Evolutionary conservation across 2,888 invertebrate species (phyloP).

Genomic region (Aromia moschata): DNA sequence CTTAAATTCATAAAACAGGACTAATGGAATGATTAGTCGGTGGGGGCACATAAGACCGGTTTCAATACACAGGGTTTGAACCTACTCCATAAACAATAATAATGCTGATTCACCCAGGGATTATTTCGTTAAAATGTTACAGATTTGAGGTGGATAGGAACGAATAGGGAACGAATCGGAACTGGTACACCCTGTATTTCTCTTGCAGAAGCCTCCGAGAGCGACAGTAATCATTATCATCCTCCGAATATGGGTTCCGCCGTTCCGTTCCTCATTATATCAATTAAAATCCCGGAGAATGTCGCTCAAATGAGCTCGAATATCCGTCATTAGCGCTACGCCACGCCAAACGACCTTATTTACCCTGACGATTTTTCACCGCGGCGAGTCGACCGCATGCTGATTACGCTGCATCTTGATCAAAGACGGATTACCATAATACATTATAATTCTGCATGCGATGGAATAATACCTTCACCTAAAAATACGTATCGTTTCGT

Average conservation of each 20-base stretch:
- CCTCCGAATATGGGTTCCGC: slow-evolving; percentile 48
- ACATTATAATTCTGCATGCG: slow-evolving; percentile 39
- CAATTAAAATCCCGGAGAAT: slow-evolving; percentile 51
- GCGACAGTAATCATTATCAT: slow-evolving; percentile 18
- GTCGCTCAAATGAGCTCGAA: slow-evolving; percentile 50
- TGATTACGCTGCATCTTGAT: slow-evolving; percentile 45
- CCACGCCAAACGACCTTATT: slow-evolving; percentile 44
- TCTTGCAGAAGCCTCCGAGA: no score
- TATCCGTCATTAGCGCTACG: slow-evolving; percentile 51
- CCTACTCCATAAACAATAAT: no score
- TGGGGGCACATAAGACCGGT: no score
- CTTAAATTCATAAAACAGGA: no score
- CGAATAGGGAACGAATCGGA: no score
- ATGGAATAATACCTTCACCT: slow-evolving; percentile 27
- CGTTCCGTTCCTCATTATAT: slow-evolving; percentile 48
- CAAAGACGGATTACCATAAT: slow-evolving; percentile 46
- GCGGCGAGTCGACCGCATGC: slow-evolving; percentile 36
- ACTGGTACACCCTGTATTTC: no score
- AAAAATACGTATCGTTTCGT: slow-evolving; percentile 16
- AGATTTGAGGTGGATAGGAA: no score
- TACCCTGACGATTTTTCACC: slow-evolving; percentile 32
- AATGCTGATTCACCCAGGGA: no score
- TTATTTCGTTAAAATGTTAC: no score
- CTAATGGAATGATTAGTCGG: no score
- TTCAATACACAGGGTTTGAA: no score